Percentiles rank a stretch among this genome's conserved stretches.
Conservation (phyloP, 2,888 invertebrate species). For the Ophion slaviceki region DNA sequence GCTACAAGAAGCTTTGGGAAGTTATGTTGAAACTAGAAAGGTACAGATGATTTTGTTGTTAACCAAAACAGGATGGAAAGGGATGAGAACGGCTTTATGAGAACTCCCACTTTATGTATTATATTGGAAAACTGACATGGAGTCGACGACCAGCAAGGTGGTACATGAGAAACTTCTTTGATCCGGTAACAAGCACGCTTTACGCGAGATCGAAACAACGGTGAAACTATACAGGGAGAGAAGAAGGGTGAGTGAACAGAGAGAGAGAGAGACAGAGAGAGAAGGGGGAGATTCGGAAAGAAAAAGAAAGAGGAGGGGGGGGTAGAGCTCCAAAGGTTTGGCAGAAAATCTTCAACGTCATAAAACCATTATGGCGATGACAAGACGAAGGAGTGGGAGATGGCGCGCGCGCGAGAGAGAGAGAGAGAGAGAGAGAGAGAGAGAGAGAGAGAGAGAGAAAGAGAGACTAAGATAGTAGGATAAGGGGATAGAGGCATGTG, state of each 20-base stretch:
- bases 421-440: constrained; percentile 13
- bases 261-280: too few relatives aligned
- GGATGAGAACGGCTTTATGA: too few relatives aligned
- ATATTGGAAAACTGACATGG: too few relatives aligned
- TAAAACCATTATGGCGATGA: constrained; percentile 29
- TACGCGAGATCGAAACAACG: too few relatives aligned
- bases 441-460: not conserved
- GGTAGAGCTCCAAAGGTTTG: constrained; percentile 31
- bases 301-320: not conserved
- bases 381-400: not conserved
- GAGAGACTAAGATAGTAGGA: constrained; percentile 2
- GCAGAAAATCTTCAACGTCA: constrained; percentile 44
- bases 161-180: too few relatives aligned
- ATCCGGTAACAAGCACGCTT: too few relatives aligned
- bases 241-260: not conserved
- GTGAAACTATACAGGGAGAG: not conserved
- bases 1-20: too few relatives aligned
- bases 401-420: constrained; percentile 18
- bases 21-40: too few relatives aligned
- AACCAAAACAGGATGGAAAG: too few relatives aligned
- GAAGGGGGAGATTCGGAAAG: not conserved
- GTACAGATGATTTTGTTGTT: too few relatives aligned
- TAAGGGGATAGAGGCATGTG: constrained; percentile 40
- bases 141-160: too few relatives aligned
- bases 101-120: too few relatives aligned